These are phyloP conservation scores for Timema podura DNA, from an alignment of 2,888 invertebrate species.

Conservation along the genomic window DNA sequence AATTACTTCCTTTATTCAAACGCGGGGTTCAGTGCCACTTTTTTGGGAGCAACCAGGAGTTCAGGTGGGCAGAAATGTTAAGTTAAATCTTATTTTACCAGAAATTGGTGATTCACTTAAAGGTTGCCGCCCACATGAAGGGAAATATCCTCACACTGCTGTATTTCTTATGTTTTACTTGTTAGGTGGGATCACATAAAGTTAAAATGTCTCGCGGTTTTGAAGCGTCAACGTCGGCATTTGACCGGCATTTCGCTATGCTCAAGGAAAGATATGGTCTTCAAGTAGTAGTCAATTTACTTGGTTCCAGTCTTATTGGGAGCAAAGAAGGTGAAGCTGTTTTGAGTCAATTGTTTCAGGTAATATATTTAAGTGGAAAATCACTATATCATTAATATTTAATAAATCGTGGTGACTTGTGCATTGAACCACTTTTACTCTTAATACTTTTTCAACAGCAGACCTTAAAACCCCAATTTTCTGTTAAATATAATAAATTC, in stretches of 20 bases:
- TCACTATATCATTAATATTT: too few relatives aligned
- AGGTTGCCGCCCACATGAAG: too few relatives aligned
- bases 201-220: slow-evolving; percentile 94
- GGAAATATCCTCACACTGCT: too few relatives aligned
- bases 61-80: slow-evolving; percentile 52
- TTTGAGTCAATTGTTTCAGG: slow-evolving; percentile 88
- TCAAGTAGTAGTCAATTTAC: slow-evolving; percentile 85
- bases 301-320: slow-evolving; percentile 86
- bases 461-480: too few relatives aligned
- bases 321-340: slow-evolving; percentile 97
- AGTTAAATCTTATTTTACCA: too few relatives aligned
- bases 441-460: too few relatives aligned
- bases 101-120: too few relatives aligned
- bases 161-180: slow-evolving; percentile 8
- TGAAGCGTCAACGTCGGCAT: slow-evolving; percentile 90
- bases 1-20: slow-evolving; percentile 84
- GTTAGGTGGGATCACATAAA: slow-evolving; percentile 92
- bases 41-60: slow-evolving; percentile 99
- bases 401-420: too few relatives aligned
- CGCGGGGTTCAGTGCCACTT: slow-evolving; percentile 93
- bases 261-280: slow-evolving; percentile 88
- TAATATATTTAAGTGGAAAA: slow-evolving; percentile 33
- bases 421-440: too few relatives aligned
- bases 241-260: slow-evolving; percentile 82
- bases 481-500: too few relatives aligned